Evolutionary conservation across 2,888 invertebrate genomes (phyloP).

Genomic region (Diaphora mendica): DNA sequence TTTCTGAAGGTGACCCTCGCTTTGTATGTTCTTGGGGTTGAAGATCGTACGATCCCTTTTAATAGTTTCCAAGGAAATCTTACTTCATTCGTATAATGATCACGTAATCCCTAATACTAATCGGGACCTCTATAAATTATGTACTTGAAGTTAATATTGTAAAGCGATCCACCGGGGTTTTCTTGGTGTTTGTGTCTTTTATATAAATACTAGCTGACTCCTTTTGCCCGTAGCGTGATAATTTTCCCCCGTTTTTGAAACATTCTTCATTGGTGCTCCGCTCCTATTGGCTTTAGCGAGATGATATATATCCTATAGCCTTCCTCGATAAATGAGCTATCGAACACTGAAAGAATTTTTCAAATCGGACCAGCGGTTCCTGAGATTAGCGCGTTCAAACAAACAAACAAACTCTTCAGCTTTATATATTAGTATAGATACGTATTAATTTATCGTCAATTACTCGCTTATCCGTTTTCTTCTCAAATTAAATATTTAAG

Average conservation of each 20-base stretch:
- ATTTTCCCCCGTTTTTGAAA: too few species aligned
- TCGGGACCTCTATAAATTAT: constrained; percentile 64
- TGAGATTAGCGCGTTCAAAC: too few species aligned
- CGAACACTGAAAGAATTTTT: too few species aligned
- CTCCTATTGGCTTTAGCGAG: too few species aligned
- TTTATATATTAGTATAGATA: too few species aligned
- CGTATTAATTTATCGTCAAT: constrained; percentile 69
- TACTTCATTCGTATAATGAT: constrained; percentile 78
- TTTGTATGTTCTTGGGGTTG: constrained; percentile 69
- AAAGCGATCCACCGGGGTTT: constrained; percentile 40
- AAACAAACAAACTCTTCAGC: too few species aligned
- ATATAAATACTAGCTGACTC: too few species aligned
- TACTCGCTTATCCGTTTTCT: constrained; percentile 77
- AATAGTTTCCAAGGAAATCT: constrained; percentile 79
- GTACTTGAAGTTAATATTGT: constrained; percentile 55
- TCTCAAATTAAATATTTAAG: constrained; percentile 80
- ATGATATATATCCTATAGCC: too few species aligned
- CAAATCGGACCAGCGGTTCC: too few species aligned
- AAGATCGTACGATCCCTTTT: constrained; percentile 76
- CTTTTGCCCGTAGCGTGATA: too few species aligned
- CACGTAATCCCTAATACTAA: constrained; percentile 70
- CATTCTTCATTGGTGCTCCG: too few species aligned
- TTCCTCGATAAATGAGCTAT: too few species aligned
- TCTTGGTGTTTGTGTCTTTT: constrained; percentile 47
- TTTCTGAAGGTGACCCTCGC: constrained; percentile 81